Base-by-base conservation (phyloP, 2,113 vertebrate species). In the Panthera uncia region DNA sequence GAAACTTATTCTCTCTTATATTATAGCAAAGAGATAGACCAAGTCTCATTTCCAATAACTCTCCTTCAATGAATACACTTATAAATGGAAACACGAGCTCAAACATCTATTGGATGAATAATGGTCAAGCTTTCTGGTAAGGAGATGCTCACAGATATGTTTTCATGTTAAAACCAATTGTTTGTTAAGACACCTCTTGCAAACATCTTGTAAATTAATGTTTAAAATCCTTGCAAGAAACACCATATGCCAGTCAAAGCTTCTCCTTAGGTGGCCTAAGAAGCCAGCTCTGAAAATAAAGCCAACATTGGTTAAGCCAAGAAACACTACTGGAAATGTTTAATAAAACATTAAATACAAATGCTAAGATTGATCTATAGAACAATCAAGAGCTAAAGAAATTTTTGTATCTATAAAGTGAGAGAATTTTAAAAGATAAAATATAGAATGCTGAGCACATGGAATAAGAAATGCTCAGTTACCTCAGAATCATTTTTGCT, bases 151-250 rank as follows among this genome's bases (percentile, higher is more conserved):
- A 89, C 55, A 89, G 38, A 95, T 3, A 89, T 27, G 16, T 80
- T 63, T 65, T 84, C 52, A 71, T 79, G 55, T 85, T 83, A 52
- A 95, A 95, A 96, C 50, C 27, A 92, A 31, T 41, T 86, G 25
- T 93, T 97, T 89, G 68, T 87, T 38, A 96, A 89, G n/a, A 95
- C 13, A 86, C 1, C 19, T 31, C 83, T 92, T 92, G 80, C 79
- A 97, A 66, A 92, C 41, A 84, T 65, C 5, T 33, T 92, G 29
- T 89, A 95, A 93, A 69, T 50, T 92, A 61, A 83, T 76, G 48
- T 87, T 94, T 95, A 76, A 94, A 91, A 90, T 81, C 55, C 65
- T 96, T 94, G 36, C n/a, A 97, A 87, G 50, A 87, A 95, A 90
- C 73, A 96, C 29, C 29, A 94, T 71, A 61, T 69, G n/a, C 61